These are phyloP conservation scores for Caranx ignobilis DNA, from an alignment of 2,113 vertebrate species.

Conservation along the genomic window DNA sequence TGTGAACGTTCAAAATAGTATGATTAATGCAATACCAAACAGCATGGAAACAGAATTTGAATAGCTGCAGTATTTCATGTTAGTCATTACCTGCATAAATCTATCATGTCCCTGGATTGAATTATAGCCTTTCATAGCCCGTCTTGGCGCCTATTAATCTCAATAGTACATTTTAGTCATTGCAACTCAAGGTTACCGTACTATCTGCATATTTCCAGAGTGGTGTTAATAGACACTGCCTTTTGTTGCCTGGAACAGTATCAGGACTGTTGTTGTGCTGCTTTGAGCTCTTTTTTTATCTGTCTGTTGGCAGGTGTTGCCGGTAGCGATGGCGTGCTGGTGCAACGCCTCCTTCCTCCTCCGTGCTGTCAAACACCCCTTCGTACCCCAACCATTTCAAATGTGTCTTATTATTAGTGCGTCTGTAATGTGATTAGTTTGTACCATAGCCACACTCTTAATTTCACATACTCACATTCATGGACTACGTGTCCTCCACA, in stretches of 20 bases:
- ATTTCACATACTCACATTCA: constrained; percentile 16
- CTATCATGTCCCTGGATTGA: constrained; percentile 69
- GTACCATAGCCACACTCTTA: constrained; percentile 23
- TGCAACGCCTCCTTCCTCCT: constrained; percentile 54
- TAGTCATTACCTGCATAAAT: constrained; percentile 63
- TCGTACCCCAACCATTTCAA: constrained; percentile 17
- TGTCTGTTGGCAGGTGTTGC: constrained; percentile 77
- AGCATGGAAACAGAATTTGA: constrained; percentile 31
- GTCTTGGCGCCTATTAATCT: constrained; percentile 74
- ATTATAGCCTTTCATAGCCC: constrained; percentile 74
- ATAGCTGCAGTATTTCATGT: constrained; percentile 49
- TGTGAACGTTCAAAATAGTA: constrained; percentile 15
- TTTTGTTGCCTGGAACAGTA: constrained; percentile 72
- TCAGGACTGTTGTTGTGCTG: constrained; percentile 56
- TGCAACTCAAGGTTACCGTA: constrained; percentile 67
- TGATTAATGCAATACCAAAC: constrained; percentile 60
- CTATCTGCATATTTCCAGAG: constrained; percentile 75
- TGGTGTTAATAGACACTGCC: constrained; percentile 62
- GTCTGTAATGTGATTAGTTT: constrained; percentile 63
- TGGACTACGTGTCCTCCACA: background rate
- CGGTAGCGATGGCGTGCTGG: constrained; percentile 35
- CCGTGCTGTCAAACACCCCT: constrained; percentile 55
- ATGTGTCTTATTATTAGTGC: constrained; percentile 49
- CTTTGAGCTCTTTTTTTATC: constrained; percentile 75
- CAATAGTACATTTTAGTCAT: constrained; percentile 52